Conservation (phyloP, 2,888 invertebrate species). For the Caenorhabditis doughertyi region DNA sequence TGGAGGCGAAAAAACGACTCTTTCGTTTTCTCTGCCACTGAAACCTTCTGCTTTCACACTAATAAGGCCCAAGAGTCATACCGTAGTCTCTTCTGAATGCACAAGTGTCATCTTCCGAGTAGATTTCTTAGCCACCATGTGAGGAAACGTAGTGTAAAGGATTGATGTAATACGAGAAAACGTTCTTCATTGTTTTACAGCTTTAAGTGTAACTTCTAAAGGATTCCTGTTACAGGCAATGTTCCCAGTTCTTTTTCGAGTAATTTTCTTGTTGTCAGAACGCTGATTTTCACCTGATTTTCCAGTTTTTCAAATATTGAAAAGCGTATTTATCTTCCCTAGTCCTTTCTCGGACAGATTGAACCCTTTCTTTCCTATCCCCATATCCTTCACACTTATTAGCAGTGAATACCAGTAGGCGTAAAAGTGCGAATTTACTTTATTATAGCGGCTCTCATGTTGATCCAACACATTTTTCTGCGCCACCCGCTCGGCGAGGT, state of each 20-base stretch:
- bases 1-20: neutral
- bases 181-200: no score
- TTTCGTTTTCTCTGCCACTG: neutral
- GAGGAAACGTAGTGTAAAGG: neutral
- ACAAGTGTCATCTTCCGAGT: neutral
- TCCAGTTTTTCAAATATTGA: no score
- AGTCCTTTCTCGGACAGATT: no score
- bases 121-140: neutral
- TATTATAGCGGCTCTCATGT: slow-evolving; percentile 30
- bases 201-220: no score
- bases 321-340: no score
- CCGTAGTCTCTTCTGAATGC: neutral
- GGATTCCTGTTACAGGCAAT: no score
- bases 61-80: slow-evolving; percentile 9
- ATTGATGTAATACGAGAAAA: no score
- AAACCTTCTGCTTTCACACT: slow-evolving; percentile 40
- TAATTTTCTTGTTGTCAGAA: no score
- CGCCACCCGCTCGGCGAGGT: neutral
- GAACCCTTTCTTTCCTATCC: neutral
- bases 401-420: slow-evolving; percentile 30
- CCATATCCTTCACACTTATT: slow-evolving; percentile 3
- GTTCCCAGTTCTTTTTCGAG: no score
- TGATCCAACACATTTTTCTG: neutral
- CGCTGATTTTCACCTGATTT: no score
- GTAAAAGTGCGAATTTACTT: slow-evolving; percentile 50